phyloP scores from a whole-genome alignment of 2,888 invertebrate genomes.

The Phortica magna region DNA sequence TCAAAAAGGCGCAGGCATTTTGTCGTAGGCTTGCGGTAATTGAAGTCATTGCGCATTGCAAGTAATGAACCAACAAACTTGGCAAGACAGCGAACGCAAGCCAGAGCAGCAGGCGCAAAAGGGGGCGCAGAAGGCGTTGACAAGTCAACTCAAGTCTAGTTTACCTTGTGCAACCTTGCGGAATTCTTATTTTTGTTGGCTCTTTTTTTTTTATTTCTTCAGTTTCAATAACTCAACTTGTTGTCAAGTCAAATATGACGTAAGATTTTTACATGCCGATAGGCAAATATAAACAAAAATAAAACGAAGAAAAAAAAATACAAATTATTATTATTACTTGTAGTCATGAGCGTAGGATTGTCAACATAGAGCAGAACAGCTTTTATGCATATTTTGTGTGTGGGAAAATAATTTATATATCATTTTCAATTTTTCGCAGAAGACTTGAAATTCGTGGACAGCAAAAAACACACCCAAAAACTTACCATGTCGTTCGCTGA shows the following conservation, averaged over 20 bases:
- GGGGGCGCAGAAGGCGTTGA: not conserved
- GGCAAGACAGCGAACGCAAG: conserved; percentile 5
- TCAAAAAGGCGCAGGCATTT: not conserved
- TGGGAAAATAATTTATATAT: conserved; percentile 24
- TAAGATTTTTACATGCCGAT: conserved; percentile 17
- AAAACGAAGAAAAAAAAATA: conserved; percentile 10
- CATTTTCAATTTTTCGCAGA: not conserved
- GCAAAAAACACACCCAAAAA: conserved; percentile 22
- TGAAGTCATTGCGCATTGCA: conserved; percentile 9
- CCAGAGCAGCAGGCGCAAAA: not conserved
- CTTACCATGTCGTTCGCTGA: conserved; percentile 25
- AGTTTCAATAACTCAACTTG: conserved; percentile 45
- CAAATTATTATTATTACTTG: not conserved
- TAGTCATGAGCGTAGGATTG: conserved; percentile 30
- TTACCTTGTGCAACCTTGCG: conserved; percentile 69
- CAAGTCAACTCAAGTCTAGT: conserved; percentile 50
- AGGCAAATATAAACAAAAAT: not conserved
- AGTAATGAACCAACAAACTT: not conserved
- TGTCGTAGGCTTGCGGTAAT: conserved; percentile 1
- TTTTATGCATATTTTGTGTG: conserved; percentile 8
- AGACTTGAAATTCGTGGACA: not conserved
- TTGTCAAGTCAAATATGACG: conserved; percentile 34
- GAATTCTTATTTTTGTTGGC: conserved; percentile 27
- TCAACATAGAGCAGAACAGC: not conserved
- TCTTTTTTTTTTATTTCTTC: conserved; percentile 46